phyloP scores from a whole-genome alignment of 2,888 invertebrate species.

The Teleiodes luculella region DNA sequence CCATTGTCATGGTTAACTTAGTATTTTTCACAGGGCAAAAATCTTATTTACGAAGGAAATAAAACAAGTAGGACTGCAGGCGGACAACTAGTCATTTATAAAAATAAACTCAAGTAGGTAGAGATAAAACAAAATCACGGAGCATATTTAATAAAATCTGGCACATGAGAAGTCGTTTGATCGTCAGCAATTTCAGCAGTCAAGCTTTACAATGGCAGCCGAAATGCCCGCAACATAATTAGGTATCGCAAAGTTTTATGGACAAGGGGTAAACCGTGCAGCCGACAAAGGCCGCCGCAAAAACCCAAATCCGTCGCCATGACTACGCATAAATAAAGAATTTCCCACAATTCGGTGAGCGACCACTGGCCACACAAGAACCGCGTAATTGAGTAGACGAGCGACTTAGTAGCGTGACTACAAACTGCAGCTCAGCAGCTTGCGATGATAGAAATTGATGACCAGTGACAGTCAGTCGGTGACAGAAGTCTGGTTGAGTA shows the following conservation, averaged over 20 bases:
- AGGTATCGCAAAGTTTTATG: slow-evolving; percentile 56
- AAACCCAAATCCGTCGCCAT: slow-evolving; percentile 50
- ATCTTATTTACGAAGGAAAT: too few species aligned
- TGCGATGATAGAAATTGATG: too few species aligned
- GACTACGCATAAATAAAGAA: slow-evolving; percentile 51
- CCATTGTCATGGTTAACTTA: too few species aligned
- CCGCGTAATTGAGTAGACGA: background rate
- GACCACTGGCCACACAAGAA: background rate
- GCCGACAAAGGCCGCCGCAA: slow-evolving; percentile 37
- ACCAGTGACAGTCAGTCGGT: too few species aligned
- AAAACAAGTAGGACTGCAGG: too few species aligned
- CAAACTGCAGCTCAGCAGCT: too few species aligned
- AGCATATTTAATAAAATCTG: background rate
- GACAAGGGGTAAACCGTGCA: slow-evolving; percentile 40
- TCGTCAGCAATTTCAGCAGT: slow-evolving; percentile 5
- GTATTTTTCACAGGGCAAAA: too few species aligned
- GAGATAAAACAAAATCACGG: background rate
- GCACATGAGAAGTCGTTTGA: background rate
- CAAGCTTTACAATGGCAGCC: slow-evolving; percentile 39
- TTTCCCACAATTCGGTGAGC: slow-evolving; percentile 27
- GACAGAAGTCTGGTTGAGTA: too few species aligned
- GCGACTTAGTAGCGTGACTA: too few species aligned
- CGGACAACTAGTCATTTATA: too few species aligned
- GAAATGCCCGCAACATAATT: slow-evolving; percentile 55
- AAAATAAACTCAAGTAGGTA: too few species aligned